Base-by-base conservation (phyloP, 23 tunicate genomes). In the Diplosoma virens region DNA sequence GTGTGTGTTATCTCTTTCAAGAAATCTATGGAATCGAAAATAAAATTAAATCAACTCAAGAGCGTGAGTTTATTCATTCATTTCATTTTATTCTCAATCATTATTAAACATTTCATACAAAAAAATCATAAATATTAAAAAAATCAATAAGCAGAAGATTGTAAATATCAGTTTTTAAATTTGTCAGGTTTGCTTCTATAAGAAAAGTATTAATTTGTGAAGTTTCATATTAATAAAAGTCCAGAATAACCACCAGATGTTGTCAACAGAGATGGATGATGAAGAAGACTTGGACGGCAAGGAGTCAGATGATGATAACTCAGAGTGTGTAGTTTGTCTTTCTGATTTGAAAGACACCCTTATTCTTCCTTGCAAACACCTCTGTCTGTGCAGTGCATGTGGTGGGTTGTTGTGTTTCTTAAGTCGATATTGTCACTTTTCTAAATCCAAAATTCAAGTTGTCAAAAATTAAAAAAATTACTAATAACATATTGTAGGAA, bases 21-120 rank as follows among this genome's bases (percentile, higher is more conserved):
- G 98, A 93, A 79, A 93, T 93, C 21, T 93, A 84, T 45, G 98
- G 98, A 60, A 93, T 93, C 59, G 98, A 93, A 82, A 93, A 93
- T 34, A 93, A 93, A 25, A 14, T 23, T 6, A 80, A 53, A 50
- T 37, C 75, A 9, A 33, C 29, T 2, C 16, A 31, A 64, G 78
- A 69, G 72, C 79, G 83, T 66, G 66, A 11, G 17, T 45, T 45
- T 45, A 11, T 11, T 9, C 11, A 45, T 11, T 45, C 16, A 11
- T 45, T 45, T 45, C 52, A 45, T 45, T n/a, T n/a, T n/a, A n/a
- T n/a, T n/a, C n/a, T n/a, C n/a, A n/a, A n/a, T n/a, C n/a, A n/a
- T n/a, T n/a, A n/a, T n/a, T n/a, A n/a, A n/a, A n/a, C n/a, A n/a
- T n/a, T n/a, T n/a, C n/a, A n/a, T n/a, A n/a, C n/a, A n/a, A n/a